Percentiles rank a stretch among this genome's conserved stretches.
phyloP scores from a whole-genome alignment of 1,140 invertebrate species.

The Delia radicum region DNA sequence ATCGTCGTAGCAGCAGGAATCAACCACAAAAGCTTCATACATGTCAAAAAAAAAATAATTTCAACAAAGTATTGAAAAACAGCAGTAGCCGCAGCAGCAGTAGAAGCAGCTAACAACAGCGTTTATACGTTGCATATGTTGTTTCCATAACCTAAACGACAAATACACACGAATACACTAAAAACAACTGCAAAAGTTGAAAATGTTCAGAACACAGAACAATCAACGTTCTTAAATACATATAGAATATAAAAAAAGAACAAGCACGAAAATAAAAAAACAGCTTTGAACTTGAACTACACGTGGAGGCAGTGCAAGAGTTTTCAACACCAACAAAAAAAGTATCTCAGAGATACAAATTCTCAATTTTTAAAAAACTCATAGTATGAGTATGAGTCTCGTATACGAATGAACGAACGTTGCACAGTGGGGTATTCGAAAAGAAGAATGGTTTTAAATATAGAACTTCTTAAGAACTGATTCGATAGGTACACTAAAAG shows the following conservation, averaged over 20 bases:
- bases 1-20: neutral
- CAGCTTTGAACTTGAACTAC: slow-evolving; percentile 54
- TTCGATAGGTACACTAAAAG: no score
- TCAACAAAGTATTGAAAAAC: neutral
- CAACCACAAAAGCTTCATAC: no score
- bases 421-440: no score
- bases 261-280: slow-evolving; percentile 10
- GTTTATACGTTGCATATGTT: no score
- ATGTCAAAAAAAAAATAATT: neutral
- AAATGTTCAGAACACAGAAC: neutral
- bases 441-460: no score
- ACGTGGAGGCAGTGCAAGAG: slow-evolving; percentile 51
- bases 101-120: no score
- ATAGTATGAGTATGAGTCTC: neutral
- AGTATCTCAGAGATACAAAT: neutral
- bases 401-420: no score
- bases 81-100: neutral
- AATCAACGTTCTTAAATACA: neutral
- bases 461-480: no score
- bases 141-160: no score
- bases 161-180: neutral
- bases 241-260: neutral
- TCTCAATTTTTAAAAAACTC: neutral
- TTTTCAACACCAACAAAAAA: neutral
- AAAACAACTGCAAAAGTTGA: neutral